These are phyloP conservation scores for Timema cristinae DNA, from an alignment of 2,888 invertebrate species.

Conservation along the genomic window DNA sequence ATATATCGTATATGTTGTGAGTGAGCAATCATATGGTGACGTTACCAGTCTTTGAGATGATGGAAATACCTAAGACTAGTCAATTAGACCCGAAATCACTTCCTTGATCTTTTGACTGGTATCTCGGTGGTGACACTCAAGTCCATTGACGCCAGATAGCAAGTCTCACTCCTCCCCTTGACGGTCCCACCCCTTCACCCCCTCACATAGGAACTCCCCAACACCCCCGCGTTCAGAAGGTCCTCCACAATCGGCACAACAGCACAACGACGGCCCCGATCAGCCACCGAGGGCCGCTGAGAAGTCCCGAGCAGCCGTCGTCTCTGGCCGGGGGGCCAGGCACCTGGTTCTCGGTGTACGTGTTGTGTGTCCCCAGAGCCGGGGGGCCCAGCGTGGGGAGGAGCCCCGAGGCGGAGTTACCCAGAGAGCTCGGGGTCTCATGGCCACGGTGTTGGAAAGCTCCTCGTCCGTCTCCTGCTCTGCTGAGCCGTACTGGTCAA, in stretches of 20 bases:
- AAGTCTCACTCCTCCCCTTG: neutral
- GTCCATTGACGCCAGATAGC: too few species aligned
- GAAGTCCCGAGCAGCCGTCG: neutral
- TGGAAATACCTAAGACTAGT: too few species aligned
- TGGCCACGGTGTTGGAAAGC: conserved; percentile 44
- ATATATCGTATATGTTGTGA: too few species aligned
- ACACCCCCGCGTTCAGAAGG: neutral
- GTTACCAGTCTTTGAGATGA: too few species aligned
- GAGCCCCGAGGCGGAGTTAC: neutral
- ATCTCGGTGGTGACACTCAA: too few species aligned
- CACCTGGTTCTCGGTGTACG: conserved; percentile 26
- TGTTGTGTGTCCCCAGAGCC: conserved; percentile 27
- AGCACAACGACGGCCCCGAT: neutral
- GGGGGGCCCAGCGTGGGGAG: conserved; percentile 26
- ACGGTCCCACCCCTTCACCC: neutral
- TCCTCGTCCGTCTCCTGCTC: conserved; percentile 68
- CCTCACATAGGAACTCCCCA: neutral
- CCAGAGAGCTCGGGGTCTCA: neutral
- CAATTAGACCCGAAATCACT: too few species aligned
- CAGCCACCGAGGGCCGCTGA: neutral
- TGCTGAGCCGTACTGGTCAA: conserved; percentile 61
- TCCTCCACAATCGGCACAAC: neutral
- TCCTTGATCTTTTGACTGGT: too few species aligned
- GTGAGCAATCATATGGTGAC: too few species aligned
- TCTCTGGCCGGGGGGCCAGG: conserved; percentile 13